Percentiles rank a stretch among this genome's conserved stretches.
Conservation (phyloP, 2,797 vertebrate genomes). For the Pyrrhura leucotis region DNA sequence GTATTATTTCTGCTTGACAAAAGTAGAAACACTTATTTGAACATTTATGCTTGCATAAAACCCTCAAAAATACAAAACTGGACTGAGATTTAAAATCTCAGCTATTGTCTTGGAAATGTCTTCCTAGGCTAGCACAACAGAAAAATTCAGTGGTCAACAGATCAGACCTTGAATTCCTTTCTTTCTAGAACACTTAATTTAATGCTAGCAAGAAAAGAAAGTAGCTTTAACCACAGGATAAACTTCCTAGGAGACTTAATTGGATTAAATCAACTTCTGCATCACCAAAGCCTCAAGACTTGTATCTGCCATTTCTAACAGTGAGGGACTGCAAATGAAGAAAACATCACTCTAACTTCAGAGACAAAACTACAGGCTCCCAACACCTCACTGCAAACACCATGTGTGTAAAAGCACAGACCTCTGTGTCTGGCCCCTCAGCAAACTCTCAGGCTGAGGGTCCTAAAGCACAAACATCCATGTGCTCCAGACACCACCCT, state of each 20-base stretch:
- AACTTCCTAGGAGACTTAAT: not conserved
- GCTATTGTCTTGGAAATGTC: not conserved
- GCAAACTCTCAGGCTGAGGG: not conserved
- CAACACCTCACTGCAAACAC: not conserved
- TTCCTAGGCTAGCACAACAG: not conserved
- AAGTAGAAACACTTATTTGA: not conserved
- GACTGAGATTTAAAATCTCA: not conserved
- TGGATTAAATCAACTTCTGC: not conserved
- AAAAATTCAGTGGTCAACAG: not conserved
- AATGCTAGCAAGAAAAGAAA: not conserved
- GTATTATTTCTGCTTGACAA: not conserved
- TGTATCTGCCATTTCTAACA: not conserved
- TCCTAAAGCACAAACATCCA: not conserved
- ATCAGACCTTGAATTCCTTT: not conserved
- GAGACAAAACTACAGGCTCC: not conserved
- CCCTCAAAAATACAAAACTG: not conserved
- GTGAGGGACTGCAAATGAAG: not conserved
- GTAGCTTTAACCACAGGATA: not conserved
- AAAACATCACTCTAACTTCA: not conserved
- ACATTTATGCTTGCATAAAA: not conserved
- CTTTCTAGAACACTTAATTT: not conserved
- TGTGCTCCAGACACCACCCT: not conserved
- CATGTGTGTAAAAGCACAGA: accelerated
- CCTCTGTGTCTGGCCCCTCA: not conserved
- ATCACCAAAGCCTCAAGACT: not conserved